Evolutionary conservation across 30 jellyfish, hydroid and myxozoan species (phyloP).

Genomic region (Chrysaora quinquecirrha): DNA sequence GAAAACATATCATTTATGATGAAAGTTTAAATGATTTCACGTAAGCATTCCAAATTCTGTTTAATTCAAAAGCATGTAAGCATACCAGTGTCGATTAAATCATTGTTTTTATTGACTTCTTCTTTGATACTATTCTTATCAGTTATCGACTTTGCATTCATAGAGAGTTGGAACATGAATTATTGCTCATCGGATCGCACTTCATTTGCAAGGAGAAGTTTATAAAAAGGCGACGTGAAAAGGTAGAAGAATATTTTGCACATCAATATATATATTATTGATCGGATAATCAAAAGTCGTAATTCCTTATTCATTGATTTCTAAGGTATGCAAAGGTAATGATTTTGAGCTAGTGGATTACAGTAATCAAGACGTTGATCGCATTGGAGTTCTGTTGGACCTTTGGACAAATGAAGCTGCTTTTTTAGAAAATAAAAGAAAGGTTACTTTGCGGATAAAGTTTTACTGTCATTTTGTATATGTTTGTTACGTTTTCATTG

Average conservation of each 20-base stretch:
- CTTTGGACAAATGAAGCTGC: constrained; percentile 80
- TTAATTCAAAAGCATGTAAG: too few relatives aligned
- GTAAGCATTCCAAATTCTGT: constrained; percentile 48
- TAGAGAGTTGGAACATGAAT: constrained; percentile 71
- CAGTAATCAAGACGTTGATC: constrained; percentile 55
- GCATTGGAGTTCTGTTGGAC: constrained; percentile 79
- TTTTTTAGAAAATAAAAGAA: constrained; percentile 71
- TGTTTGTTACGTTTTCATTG: too few relatives aligned
- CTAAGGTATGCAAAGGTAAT: too few relatives aligned
- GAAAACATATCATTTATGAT: constrained; percentile 64
- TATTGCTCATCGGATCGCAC: constrained; percentile 79
- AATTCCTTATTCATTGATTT: too few relatives aligned
- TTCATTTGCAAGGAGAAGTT: constrained; percentile 30
- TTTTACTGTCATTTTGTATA: too few relatives aligned
- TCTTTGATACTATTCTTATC: too few relatives aligned
- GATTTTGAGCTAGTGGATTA: neutral
- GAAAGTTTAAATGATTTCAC: constrained; percentile 72
- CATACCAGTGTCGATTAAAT: too few relatives aligned
- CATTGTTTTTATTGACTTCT: too few relatives aligned
- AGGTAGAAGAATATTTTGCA: too few relatives aligned
- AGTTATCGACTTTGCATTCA: neutral
- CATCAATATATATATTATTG: too few relatives aligned
- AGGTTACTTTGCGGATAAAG: too few relatives aligned
- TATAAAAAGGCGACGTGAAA: neutral
- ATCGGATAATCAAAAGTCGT: too few relatives aligned